Evolutionary conservation across 2,888 invertebrate genomes (phyloP).

Genomic region (Escarpia spicata): DNA sequence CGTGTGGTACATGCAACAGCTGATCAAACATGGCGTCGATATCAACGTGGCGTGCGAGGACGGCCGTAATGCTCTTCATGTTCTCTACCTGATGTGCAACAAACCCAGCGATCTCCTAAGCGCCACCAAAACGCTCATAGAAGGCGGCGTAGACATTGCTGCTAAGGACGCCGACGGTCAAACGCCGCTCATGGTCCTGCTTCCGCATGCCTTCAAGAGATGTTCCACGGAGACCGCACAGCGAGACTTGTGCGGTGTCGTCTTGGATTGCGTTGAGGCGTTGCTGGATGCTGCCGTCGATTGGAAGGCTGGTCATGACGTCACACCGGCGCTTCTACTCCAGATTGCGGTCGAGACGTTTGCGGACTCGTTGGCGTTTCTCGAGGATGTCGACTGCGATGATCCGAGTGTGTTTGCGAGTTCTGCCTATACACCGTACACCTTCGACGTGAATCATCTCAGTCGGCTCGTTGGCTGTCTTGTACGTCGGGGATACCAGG

Average conservation of each 20-base stretch:
- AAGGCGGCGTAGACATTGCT: slow-evolving; percentile 34
- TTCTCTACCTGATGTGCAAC: slow-evolving; percentile 38
- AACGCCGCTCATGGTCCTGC: slow-evolving; percentile 28
- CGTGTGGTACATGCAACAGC: slow-evolving; percentile 29
- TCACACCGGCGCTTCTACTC: neutral
- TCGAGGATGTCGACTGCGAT: neutral
- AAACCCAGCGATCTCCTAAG: slow-evolving; percentile 35
- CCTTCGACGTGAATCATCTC: neutral
- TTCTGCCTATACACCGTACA: neutral
- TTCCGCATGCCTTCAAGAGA: slow-evolving; percentile 33
- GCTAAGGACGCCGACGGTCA: slow-evolving; percentile 25
- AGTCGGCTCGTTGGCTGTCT: neutral
- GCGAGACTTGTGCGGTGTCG: slow-evolving; percentile 28
- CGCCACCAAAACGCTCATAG: slow-evolving; percentile 29
- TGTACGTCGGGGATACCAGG: neutral
- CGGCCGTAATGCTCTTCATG: slow-evolving; percentile 35
- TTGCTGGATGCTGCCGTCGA: slow-evolving; percentile 26
- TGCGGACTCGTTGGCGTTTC: neutral
- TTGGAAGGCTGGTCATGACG: neutral
- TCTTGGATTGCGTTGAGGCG: slow-evolving; percentile 28
- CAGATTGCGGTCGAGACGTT: neutral
- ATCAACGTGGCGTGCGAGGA: slow-evolving; percentile 22
- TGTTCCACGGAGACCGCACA: slow-evolving; percentile 13
- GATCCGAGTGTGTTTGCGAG: neutral
- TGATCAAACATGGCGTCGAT: slow-evolving; percentile 32